Evolutionary conservation across 2,888 invertebrate genomes (phyloP).

Genomic region (Oconnorella tubifera): DNA sequence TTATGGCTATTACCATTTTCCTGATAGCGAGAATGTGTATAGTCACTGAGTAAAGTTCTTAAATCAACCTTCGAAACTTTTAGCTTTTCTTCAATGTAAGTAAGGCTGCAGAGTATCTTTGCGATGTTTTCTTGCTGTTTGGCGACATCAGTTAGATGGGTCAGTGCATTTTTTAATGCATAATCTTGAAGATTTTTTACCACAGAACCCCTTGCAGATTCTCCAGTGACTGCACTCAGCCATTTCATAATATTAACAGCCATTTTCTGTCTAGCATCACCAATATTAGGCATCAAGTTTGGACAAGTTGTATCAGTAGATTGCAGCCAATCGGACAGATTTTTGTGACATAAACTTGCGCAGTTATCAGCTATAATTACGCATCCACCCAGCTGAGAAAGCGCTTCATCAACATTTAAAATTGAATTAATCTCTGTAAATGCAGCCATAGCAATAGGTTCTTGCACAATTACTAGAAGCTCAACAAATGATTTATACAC

Average conservation of each 20-base stretch:
- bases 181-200: slow-evolving; percentile 23
- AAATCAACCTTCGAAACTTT: slow-evolving; percentile 17
- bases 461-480: slow-evolving; percentile 16
- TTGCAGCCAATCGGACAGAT: slow-evolving; percentile 29
- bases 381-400: slow-evolving; percentile 22
- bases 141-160: slow-evolving; percentile 29
- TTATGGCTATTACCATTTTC: slow-evolving; percentile 12
- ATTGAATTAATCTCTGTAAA: not conserved
- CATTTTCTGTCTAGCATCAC: slow-evolving; percentile 16
- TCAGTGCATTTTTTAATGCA: slow-evolving; percentile 29
- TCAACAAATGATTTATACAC: slow-evolving; percentile 21
- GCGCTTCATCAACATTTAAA: slow-evolving; percentile 12
- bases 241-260: slow-evolving; percentile 20
- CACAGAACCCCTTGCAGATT: slow-evolving; percentile 1
- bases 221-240: slow-evolving; percentile 22
- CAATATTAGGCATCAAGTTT: slow-evolving; percentile 13
- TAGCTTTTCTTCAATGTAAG: slow-evolving; percentile 27
- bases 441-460: slow-evolving; percentile 15
- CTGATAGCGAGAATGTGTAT: slow-evolving; percentile 29
- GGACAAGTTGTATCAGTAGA: slow-evolving; percentile 22
- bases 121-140: slow-evolving; percentile 31
- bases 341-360: slow-evolving; percentile 20
- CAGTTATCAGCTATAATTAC: too few species aligned
- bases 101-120: slow-evolving; percentile 27
- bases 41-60: slow-evolving; percentile 27